A percentile compares a stretch with the other conserved stretches of the same genome.
Evolutionary conservation across 2,113 vertebrate species (phyloP).

Genomic region (Sphaerodactylus townsendi): DNA sequence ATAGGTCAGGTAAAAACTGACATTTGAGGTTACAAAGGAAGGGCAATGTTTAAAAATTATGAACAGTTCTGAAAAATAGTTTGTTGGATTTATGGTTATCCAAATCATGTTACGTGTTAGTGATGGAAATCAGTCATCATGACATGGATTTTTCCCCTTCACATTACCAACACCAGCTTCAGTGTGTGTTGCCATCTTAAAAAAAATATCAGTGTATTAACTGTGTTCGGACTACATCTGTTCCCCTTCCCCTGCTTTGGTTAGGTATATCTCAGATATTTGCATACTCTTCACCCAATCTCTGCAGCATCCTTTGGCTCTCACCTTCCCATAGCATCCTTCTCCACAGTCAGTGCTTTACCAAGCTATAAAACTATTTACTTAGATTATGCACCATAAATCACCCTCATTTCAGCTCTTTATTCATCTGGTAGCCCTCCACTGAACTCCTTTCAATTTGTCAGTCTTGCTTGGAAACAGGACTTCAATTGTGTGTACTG

Average conservation of each 20-base stretch:
- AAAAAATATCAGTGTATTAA: background rate
- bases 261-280: slow-evolving; percentile 12
- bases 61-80: background rate
- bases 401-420: background rate
- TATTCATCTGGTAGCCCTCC: slow-evolving; percentile 28
- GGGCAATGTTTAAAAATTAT: background rate
- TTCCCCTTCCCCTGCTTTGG: background rate
- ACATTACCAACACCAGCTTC: background rate
- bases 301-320: slow-evolving; percentile 9
- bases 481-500: background rate
- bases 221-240: background rate
- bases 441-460: slow-evolving; percentile 20
- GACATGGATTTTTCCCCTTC: background rate
- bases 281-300: background rate
- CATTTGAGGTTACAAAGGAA: background rate
- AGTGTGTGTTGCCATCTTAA: background rate
- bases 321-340: background rate
- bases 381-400: slow-evolving; percentile 48
- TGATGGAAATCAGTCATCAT: background rate
- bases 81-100: background rate
- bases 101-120: background rate
- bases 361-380: slow-evolving; percentile 38
- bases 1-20: background rate
- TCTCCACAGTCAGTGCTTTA: slow-evolving; percentile 7
- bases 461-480: slow-evolving; percentile 19